Conservation (phyloP, 1,140 invertebrate species). For the Berghia stephanieae region DNA sequence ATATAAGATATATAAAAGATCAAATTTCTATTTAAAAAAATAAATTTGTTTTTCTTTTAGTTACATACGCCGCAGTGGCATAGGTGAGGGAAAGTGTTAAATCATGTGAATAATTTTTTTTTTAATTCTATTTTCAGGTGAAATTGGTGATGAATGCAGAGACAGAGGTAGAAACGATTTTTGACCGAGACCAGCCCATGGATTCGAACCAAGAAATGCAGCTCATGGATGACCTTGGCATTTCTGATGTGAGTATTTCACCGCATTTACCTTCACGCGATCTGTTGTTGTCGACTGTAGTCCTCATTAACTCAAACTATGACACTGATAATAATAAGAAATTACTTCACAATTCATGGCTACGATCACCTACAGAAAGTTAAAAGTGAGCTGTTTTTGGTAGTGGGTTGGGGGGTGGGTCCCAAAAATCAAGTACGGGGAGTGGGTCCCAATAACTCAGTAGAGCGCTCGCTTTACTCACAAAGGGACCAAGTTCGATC, state of each 20-base stretch:
- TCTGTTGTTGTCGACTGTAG: not conserved
- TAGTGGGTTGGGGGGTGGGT: no score
- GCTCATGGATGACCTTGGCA: conserved; percentile 93
- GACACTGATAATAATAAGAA: no score
- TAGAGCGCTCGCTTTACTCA: no score
- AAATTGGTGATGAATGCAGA: conserved; percentile 83
- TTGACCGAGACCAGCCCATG: conserved; percentile 69
- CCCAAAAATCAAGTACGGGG: no score
- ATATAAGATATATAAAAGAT: not conserved
- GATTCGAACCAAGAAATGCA: conserved; percentile 75
- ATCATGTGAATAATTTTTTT: not conserved
- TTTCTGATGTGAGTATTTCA: conserved; percentile 68
- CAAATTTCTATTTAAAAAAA: not conserved
- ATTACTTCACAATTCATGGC: no score
- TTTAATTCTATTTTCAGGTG: conserved; percentile 73
- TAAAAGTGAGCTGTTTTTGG: no score
- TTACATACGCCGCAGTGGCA: not conserved
- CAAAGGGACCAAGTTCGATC: no score
- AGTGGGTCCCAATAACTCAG: no score
- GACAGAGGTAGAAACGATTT: conserved; percentile 79
- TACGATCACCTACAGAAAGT: no score
- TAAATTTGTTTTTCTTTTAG: not conserved
- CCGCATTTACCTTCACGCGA: not conserved
- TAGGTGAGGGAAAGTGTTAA: not conserved
- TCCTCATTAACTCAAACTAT: not conserved